These are phyloP conservation scores for Seladonia tumulorum DNA, from an alignment of 2,888 invertebrate genomes.

Conservation along the genomic window DNA sequence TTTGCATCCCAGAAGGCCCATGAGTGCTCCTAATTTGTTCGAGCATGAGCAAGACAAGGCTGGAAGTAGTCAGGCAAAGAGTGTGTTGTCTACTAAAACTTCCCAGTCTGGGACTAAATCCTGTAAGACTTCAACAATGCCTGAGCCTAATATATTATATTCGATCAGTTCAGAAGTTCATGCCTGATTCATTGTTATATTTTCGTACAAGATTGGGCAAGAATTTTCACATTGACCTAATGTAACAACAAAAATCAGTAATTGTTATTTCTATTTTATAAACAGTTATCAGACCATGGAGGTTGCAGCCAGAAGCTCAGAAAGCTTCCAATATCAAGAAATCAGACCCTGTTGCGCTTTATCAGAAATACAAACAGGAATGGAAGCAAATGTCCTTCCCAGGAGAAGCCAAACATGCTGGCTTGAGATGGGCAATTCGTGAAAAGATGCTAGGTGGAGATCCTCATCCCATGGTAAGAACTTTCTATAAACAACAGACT, in stretches of 20 bases:
- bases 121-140: slow-evolving; percentile 68
- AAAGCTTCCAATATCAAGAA: slow-evolving; percentile 79
- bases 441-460: slow-evolving; percentile 88
- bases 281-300: slow-evolving; percentile 88
- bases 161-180: too few relatives aligned
- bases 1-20: slow-evolving; percentile 17
- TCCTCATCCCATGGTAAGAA: slow-evolving; percentile 79
- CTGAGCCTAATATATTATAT: background rate
- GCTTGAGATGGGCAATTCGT: slow-evolving; percentile 89
- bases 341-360: slow-evolving; percentile 91
- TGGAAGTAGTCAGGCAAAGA: slow-evolving; percentile 41
- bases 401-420: slow-evolving; percentile 89
- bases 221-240: too few relatives aligned
- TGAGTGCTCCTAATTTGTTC: slow-evolving; percentile 47
- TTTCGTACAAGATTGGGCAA: too few relatives aligned
- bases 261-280: background rate
- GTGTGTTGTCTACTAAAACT: slow-evolving; percentile 49
- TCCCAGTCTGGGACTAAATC: slow-evolving; percentile 70
- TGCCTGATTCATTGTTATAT: too few relatives aligned
- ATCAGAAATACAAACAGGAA: slow-evolving; percentile 90
- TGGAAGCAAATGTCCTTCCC: slow-evolving; percentile 92
- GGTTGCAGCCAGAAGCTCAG: slow-evolving; percentile 82
- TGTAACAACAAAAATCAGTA: background rate
- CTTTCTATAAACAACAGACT: slow-evolving; percentile 14
- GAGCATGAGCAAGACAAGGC: slow-evolving; percentile 24